Evolutionary conservation across 2,888 invertebrate species (phyloP).

Genomic region (Zhuqinia jingwanae): DNA sequence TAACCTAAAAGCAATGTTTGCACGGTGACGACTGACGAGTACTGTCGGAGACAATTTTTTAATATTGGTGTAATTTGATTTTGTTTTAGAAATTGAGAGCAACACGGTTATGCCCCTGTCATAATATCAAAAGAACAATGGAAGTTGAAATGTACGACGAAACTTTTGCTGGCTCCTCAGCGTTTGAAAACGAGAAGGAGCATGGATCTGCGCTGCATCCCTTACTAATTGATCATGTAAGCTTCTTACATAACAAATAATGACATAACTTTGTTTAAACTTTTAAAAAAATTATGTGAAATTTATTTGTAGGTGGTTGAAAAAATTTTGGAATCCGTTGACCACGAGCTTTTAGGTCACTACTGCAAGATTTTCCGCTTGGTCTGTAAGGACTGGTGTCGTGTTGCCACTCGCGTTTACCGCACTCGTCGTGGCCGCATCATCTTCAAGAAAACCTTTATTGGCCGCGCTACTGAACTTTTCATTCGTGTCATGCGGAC

Average conservation of each 20-base stretch:
- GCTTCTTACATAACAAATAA: too few species aligned
- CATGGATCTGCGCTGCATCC: conserved; percentile 41
- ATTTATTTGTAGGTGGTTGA: conserved; percentile 51
- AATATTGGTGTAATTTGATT: background rate
- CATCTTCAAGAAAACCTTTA: conserved; percentile 65
- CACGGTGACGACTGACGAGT: background rate
- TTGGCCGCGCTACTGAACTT: conserved; percentile 60
- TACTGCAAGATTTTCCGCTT: conserved; percentile 64
- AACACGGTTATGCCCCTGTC: conserved; percentile 4
- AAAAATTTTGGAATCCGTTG: conserved; percentile 52
- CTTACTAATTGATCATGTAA: conserved; percentile 64
- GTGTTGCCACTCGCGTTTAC: conserved; percentile 54
- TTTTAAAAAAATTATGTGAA: background rate
- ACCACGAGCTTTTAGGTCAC: conserved; percentile 59
- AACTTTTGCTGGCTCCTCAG: background rate
- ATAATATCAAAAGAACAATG: background rate
- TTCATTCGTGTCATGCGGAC: conserved; percentile 65
- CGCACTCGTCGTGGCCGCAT: conserved; percentile 54
- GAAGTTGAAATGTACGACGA: conserved; percentile 55
- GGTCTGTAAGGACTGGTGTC: conserved; percentile 61
- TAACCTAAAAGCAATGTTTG: background rate
- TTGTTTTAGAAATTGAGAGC: background rate
- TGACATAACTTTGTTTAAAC: too few species aligned
- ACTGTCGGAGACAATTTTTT: background rate
- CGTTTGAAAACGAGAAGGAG: too few species aligned